phyloP scores from a whole-genome alignment of 2,888 invertebrate genomes.

The Eucriotettix oculatus region DNA sequence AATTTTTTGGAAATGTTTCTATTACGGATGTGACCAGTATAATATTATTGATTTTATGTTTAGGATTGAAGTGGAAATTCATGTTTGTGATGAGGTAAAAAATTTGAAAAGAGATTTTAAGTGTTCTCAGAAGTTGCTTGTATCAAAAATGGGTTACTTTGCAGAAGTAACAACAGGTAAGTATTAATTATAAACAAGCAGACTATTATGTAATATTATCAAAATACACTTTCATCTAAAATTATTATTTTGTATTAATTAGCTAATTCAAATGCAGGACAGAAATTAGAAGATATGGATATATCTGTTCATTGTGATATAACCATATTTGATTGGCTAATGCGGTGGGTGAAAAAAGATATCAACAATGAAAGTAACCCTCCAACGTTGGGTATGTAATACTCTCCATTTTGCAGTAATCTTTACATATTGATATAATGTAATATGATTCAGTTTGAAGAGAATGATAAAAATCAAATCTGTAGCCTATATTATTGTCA shows the following conservation, averaged over 20 bases:
- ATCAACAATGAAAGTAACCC: slow-evolving; percentile 43
- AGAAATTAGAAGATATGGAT: slow-evolving; percentile 77
- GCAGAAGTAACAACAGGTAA: slow-evolving; percentile 65
- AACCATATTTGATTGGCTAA: slow-evolving; percentile 89
- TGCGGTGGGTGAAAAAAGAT: slow-evolving; percentile 85
- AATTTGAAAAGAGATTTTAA: slow-evolving; percentile 75
- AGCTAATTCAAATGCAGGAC: slow-evolving; percentile 25
- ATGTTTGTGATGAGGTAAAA: slow-evolving; percentile 89
- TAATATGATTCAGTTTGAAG: too few species aligned
- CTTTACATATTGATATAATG: too few species aligned
- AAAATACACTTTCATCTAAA: too few species aligned
- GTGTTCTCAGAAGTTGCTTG: slow-evolving; percentile 70
- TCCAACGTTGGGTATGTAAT: slow-evolving; percentile 29
- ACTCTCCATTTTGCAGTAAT: too few species aligned
- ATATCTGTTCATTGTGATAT: slow-evolving; percentile 96
- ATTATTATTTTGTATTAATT: background rate
- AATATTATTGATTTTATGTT: slow-evolving; percentile 7
- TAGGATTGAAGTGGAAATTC: slow-evolving; percentile 75
- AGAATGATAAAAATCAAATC: too few species aligned
- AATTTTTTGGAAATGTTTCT: background rate
- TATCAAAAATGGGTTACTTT: slow-evolving; percentile 91
- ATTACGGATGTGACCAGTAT: background rate
- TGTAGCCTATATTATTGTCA: too few species aligned
- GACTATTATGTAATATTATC: too few species aligned
- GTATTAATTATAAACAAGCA: too few species aligned